Evolutionary conservation across 2,113 vertebrate genomes (phyloP), one percentile per base, ranked within the genome.

Genomic region (Gopherus flavomarginatus): DNA sequence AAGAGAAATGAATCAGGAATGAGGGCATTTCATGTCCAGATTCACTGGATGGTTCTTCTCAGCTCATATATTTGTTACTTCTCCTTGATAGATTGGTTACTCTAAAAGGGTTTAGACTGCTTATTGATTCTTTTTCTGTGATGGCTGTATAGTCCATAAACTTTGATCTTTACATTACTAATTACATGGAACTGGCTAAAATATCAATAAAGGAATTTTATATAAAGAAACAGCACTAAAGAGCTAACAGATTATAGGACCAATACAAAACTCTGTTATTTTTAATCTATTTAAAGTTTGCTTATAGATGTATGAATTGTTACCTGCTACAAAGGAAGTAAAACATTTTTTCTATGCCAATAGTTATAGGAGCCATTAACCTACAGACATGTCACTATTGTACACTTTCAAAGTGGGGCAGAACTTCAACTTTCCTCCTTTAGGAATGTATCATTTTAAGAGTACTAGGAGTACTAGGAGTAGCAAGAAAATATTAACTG

Each of bases 281-380:
- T 38, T 82, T 17, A 49, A 78, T 69, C n/a, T 22, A 11, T 83
- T 83, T 65, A 47, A 77, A 77, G 42, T 77, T 77, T 44, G n/a
- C 35, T 75, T 90, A 90, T 4, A n/a, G 31, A 86, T 89, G 50
- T 4, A 27, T 81, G 0, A 42, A 21, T 52, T 69, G 9, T 83
- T 52, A 69, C 6, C 47, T 88, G 81, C 56, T 3, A 89, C 85
- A 42, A 8, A 19, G 54, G 81, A 88, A 95, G 8, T 0, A 0
- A 56, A 75, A 89, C 42, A 35, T n/a, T 2, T 96, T 75, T 94
- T 59, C 83, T n/a, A 86, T 52, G 35, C 6, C 31, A 85, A 12
- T 54, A 50, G 13, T 3, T 54, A 44, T n/a, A 83, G 42, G 27
- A 85, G 72, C 86, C 7, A 38, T 65, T 78, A 78, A 82, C 5